phyloP scores from a whole-genome alignment of 2,113 vertebrate genomes.

The Craseonycteris thonglongyai region DNA sequence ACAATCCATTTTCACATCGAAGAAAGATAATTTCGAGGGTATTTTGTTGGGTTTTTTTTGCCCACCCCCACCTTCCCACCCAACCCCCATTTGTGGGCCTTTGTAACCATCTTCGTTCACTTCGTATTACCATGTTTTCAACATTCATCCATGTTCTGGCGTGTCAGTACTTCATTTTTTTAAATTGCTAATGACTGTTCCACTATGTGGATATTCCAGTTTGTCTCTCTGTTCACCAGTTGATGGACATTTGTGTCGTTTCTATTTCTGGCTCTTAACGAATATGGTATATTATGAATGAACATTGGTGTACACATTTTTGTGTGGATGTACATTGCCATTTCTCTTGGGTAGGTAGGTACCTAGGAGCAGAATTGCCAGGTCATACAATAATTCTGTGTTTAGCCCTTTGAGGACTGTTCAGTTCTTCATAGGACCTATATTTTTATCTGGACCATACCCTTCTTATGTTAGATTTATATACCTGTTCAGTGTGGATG shows the following conservation, averaged over 20 bases:
- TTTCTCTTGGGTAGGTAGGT: background rate
- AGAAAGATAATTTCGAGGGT: no score
- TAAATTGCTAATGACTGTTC: background rate
- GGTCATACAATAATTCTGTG: background rate
- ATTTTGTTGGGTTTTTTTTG: no score
- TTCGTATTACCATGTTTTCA: background rate
- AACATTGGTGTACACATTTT: background rate
- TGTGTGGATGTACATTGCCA: background rate
- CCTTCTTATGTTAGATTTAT: background rate
- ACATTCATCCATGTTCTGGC: background rate
- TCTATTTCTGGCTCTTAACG: background rate
- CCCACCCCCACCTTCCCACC: no score
- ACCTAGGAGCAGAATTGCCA: background rate
- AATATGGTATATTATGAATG: background rate
- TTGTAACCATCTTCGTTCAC: background rate
- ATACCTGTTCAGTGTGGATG: background rate
- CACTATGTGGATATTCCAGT: background rate
- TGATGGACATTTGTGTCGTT: background rate
- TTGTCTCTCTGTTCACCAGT: background rate
- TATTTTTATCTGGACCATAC: background rate
- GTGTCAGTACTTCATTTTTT: background rate
- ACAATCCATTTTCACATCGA: no score
- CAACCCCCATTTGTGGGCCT: background rate
- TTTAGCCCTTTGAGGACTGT: background rate
- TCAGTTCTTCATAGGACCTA: accelerated